These are phyloP conservation scores for Nymphalis urticae DNA, from an alignment of 2,888 invertebrate species.

Conservation along the genomic window DNA sequence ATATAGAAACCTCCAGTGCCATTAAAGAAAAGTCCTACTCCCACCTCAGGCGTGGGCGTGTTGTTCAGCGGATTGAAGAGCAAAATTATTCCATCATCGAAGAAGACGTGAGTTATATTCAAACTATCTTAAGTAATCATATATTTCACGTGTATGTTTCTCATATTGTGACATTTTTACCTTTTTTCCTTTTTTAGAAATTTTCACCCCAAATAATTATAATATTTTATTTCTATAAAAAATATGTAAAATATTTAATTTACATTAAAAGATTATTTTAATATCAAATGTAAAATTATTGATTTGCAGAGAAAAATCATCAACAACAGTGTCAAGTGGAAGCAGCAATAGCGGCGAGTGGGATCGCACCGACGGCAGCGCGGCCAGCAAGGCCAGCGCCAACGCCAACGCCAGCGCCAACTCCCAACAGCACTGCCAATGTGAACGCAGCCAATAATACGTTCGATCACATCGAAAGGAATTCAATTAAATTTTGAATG, in stretches of 20 bases:
- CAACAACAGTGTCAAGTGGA: conserved; percentile 57
- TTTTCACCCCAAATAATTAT: too few species aligned
- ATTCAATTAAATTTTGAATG: conserved; percentile 83
- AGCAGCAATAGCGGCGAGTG: conserved; percentile 68
- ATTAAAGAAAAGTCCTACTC: conserved; percentile 85
- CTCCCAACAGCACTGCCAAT: conserved; percentile 36
- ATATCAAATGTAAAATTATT: neutral
- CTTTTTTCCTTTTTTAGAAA: too few species aligned
- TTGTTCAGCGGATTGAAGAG: conserved; percentile 83
- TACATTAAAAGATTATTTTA: too few species aligned
- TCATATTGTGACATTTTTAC: too few species aligned
- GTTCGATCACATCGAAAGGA: conserved; percentile 86
- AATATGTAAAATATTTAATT: too few species aligned
- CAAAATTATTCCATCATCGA: conserved; percentile 79
- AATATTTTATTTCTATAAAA: too few species aligned
- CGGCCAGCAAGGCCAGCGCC: conserved; percentile 48
- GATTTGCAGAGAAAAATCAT: conserved; percentile 60
- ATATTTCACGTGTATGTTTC: neutral
- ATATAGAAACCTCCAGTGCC: conserved; percentile 85
- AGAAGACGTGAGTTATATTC: conserved; percentile 63
- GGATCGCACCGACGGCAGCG: conserved; percentile 66
- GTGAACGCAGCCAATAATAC: conserved; percentile 56
- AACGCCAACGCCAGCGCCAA: conserved; percentile 29
- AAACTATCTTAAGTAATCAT: neutral
- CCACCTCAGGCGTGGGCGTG: conserved; percentile 73